Conservation (phyloP, 1,140 invertebrate genomes). For the Mya arenaria region DNA sequence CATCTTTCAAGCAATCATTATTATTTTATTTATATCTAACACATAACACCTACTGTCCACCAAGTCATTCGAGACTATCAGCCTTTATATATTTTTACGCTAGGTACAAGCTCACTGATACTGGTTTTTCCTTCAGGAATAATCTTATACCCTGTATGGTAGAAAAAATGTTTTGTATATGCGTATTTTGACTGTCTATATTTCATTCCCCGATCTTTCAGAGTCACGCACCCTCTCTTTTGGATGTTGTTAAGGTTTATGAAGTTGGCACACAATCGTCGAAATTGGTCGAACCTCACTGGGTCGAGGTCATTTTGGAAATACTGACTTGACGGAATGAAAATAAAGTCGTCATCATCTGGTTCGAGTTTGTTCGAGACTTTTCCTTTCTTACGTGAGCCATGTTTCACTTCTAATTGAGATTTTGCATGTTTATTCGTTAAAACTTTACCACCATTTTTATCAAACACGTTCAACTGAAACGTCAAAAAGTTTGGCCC, state of each 20-base stretch:
- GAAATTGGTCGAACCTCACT: conserved; percentile 38
- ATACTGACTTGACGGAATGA: conserved; percentile 41
- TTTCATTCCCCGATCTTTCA: conserved; percentile 17
- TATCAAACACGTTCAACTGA: conserved; percentile 58
- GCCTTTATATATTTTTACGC: too few species aligned
- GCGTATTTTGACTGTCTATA: neutral
- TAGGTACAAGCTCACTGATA: too few species aligned
- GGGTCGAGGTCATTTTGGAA: conserved; percentile 50
- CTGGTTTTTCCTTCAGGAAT: neutral
- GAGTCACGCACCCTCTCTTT: conserved; percentile 31
- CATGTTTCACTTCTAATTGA: too few species aligned
- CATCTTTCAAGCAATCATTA: too few species aligned
- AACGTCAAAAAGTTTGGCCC: conserved; percentile 72
- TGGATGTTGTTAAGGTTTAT: conserved; percentile 3
- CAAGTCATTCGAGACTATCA: too few species aligned
- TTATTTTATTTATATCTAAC: too few species aligned
- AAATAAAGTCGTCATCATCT: too few species aligned
- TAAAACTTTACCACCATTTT: too few species aligned
- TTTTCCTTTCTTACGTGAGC: too few species aligned
- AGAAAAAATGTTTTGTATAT: conserved; percentile 41
- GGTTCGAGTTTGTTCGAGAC: too few species aligned
- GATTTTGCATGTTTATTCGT: too few species aligned
- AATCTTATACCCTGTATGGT: conserved; percentile 39
- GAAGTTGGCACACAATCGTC: conserved; percentile 22
- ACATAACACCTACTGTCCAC: too few species aligned